Evolutionary conservation across 1,140 invertebrate species (phyloP), one percentile per base, ranked within the genome.

Genomic region (Saccostrea glomerata): DNA sequence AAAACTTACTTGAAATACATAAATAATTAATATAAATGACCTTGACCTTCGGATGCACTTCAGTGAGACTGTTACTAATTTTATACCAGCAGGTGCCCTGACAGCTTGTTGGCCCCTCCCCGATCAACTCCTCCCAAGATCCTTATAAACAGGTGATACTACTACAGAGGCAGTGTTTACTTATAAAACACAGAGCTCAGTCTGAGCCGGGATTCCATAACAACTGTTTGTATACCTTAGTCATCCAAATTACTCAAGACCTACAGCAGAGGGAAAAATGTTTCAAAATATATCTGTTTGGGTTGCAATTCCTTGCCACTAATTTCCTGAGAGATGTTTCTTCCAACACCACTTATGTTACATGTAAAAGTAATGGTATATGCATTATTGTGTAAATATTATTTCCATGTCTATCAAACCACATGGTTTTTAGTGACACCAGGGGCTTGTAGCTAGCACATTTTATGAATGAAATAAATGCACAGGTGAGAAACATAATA

Each of bases 381-480:
- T 23, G 23, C 60, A 66, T 66, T n/a, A 23, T 66, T 66, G 60
- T 23, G 23, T 66, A 66, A 66, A 66, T 20, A 77, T 77, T 77
- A 77, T 77, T 30, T 77, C 9, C 25, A 25, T 17, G 23, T 25
- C 13, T 25, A 77, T 77, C 70, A 77, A 36, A 36, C 60, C 9
- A 23, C 30, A 30, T 36, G 70, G 25, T 77, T 40, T 77, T 77
- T 77, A 77, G 15, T 36, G 70, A 77, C 70, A 77, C 70, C 70
- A 77, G 25, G 70, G 25, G 70, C 70, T 77, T 23, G 23, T 77
- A 36, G 70, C 25, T 77, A 77, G 15, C 70, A 77, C 70, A 36
- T 15, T 77, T 77, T 77, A 77, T 77, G 70, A 77, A 77, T 77
- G 70, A 77, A 77, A 77, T 77, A 77, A 77, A 77, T 23, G 70